These are phyloP conservation scores for Sphyrna mokarran DNA, from an alignment of 2,113 vertebrate genomes.

Conservation along the genomic window DNA sequence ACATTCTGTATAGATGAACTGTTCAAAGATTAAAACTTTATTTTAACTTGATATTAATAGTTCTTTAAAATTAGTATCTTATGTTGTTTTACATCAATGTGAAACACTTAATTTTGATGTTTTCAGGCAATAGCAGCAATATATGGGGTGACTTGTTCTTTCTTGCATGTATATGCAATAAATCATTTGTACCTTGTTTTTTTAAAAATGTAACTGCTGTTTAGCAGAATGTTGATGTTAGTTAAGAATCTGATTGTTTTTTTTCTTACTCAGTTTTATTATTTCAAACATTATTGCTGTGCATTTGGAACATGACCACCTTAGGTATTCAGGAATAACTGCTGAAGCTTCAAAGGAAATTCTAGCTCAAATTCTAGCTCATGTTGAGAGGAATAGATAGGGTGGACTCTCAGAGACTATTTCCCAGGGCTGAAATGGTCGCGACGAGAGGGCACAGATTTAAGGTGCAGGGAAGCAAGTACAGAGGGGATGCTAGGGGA, in stretches of 20 bases:
- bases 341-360: conserved; percentile 45
- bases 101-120: not conserved
- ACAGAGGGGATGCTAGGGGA: too few species aligned
- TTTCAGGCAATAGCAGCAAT: not conserved
- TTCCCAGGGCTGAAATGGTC: too few species aligned
- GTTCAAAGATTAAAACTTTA: not conserved
- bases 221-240: not conserved
- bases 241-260: not conserved
- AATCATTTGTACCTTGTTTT: not conserved
- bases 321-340: conserved; percentile 18
- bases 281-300: not conserved
- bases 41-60: not conserved
- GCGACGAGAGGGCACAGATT: too few species aligned
- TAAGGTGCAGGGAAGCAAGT: too few species aligned
- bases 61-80: not conserved
- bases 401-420: too few species aligned
- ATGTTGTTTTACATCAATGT: not conserved
- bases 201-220: not conserved
- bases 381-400: too few species aligned
- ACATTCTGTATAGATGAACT: not conserved
- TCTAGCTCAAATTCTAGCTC: too few species aligned
- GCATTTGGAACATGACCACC: not conserved
- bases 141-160: not conserved
- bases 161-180: not conserved
- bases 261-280: not conserved